phyloP scores from a whole-genome alignment of 2,113 vertebrate genomes.

The Spea bombifrons region DNA sequence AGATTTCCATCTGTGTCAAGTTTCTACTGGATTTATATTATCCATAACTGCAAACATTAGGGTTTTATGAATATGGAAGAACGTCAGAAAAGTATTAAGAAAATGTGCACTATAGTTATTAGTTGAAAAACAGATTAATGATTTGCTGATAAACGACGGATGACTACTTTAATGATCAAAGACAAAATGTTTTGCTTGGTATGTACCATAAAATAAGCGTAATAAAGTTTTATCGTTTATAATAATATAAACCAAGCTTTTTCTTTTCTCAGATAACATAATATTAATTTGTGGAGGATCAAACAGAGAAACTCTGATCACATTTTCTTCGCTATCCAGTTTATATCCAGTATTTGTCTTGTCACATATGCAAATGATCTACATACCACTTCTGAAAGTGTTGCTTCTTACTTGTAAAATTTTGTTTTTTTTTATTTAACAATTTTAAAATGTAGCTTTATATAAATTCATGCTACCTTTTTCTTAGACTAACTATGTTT shows the following conservation, averaged over 20 bases:
- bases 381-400: no score
- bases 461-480: no score
- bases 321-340: no score
- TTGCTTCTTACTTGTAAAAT: no score
- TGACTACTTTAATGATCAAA: conserved; percentile 25
- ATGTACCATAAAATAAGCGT: conserved; percentile 22
- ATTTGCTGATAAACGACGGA: conserved; percentile 32
- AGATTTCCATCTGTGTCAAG: conserved; percentile 12
- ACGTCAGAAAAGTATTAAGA: conserved; percentile 16
- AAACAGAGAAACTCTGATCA: neutral
- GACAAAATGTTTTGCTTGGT: conserved; percentile 15
- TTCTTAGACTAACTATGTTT: no score
- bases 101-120: conserved; percentile 18
- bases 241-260: neutral
- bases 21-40: conserved; percentile 8
- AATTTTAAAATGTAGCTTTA: no score
- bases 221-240: conserved; percentile 25
- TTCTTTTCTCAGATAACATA: neutral
- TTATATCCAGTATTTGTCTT: no score
- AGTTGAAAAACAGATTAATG: conserved; percentile 28
- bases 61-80: conserved; percentile 26
- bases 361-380: no score
- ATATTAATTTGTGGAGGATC: neutral
- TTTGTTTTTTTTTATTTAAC: no score
- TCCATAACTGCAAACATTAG: conserved; percentile 21